Percentiles rank a stretch among this genome's conserved stretches.
Evolutionary conservation across 2,113 vertebrate genomes (phyloP).

Genomic region (Amazona vittata): DNA sequence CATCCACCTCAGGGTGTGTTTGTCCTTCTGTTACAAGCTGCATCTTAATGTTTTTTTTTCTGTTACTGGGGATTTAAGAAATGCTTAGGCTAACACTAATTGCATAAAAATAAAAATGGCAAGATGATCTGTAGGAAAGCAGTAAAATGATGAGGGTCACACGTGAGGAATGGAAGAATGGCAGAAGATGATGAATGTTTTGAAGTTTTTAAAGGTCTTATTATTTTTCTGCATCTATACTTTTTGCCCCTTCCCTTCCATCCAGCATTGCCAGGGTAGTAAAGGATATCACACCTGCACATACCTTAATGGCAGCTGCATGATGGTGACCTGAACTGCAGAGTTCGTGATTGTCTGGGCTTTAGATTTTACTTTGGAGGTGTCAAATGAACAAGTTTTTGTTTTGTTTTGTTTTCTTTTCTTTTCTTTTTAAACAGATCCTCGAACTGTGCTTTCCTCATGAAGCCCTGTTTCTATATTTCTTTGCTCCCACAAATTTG

Average conservation of each 20-base stretch:
- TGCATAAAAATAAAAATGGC: slow-evolving; percentile 8
- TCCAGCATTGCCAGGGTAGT: not conserved
- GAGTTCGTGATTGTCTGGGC: not conserved
- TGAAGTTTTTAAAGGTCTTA: not conserved
- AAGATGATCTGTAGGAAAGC: not conserved
- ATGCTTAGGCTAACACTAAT: slow-evolving; percentile 24
- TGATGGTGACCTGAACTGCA: not conserved
- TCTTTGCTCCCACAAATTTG: not conserved
- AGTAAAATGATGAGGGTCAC: not conserved
- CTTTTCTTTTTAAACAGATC: not conserved
- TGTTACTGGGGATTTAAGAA: slow-evolving; percentile 29
- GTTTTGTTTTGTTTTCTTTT: not conserved
- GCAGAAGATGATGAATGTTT: not conserved
- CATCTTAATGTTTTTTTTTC: slow-evolving; percentile 19
- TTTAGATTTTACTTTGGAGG: not conserved
- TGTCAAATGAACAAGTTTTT: not conserved
- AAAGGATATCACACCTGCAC: not conserved
- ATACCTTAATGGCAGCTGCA: not conserved
- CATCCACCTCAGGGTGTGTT: slow-evolving; percentile 40
- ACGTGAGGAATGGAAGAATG: not conserved
- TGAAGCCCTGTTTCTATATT: not conserved
- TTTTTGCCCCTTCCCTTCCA: not conserved
- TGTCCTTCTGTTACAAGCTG: slow-evolving; percentile 42
- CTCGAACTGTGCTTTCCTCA: not conserved
- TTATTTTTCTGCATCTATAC: not conserved